Evolutionary conservation across 2,113 vertebrate genomes (phyloP), one percentile per base, ranked within the genome.

Genomic region (Nothocercus nigrocapillus): DNA sequence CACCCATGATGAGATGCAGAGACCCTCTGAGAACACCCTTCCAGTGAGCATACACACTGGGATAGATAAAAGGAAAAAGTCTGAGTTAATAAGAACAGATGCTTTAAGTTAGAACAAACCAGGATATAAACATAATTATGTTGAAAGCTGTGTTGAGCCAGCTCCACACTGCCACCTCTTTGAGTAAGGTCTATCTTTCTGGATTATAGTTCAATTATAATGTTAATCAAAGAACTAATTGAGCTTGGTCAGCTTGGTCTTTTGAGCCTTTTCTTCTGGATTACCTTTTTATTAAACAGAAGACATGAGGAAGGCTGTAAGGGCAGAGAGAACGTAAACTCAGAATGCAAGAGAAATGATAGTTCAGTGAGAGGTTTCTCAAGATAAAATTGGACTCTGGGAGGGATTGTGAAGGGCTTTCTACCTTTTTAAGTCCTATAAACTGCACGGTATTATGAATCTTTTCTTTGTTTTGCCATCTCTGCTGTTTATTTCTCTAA

Each of bases 161-260:
- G 27, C 14, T 82, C 49, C 34, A 20, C 24, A 13, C 68, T 82
- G 56, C 32, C 32, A 16, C 36, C 49, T 25, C 36, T 56, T 80
- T 38, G 59, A 44, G 53, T 58, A 66, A 80, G 64, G 44, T 76
- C 59, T 85, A 30, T 24, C 51, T 77, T 56, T 45, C 44, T 66
- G 63, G 80, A 72, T 95, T 94, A 90, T 53, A 73, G 86, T 83
- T 77, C 54, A 74, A 74, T 94, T 92, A 90, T 42, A 27, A 92
- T 83, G 72, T 74, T 95, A 93, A 96, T 96, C 73, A 92, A 93
- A 93, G 80, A 94, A 88, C 69, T 96, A 95, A 96, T 86, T 93
- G 94, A 93, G 85, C 94, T 92, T 59, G 82, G 44, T 85, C 78
- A 88, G 79, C 76, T 91, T 74, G 49, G 88, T 88, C 88, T 93